Evolutionary conservation across 2,888 invertebrate species (phyloP).

Genomic region (Drosophila peninsularis): DNA sequence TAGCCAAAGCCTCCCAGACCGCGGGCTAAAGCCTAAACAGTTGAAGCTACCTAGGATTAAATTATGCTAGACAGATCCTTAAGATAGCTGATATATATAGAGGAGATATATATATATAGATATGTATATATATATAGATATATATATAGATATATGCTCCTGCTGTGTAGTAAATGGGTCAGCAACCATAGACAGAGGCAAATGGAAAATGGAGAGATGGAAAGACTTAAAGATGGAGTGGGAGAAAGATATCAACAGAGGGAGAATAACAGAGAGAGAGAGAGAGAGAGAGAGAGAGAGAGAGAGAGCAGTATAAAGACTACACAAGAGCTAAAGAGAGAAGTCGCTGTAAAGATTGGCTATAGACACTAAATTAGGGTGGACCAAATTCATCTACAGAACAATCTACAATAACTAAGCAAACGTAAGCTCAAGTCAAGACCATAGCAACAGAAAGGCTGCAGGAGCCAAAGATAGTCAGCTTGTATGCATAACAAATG

Average conservation of each 20-base stretch:
- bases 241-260: not conserved
- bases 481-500: not conserved
- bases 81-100: not conserved
- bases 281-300: not conserved
- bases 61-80: constrained; percentile 18
- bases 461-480: not conserved
- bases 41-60: constrained; percentile 15
- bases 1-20: constrained; percentile 28
- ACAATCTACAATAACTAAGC: not conserved
- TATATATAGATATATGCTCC: no score
- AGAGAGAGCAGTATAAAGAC: not conserved
- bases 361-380: not conserved
- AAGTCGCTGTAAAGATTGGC: not conserved
- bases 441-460: no score
- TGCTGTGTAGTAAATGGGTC: constrained; percentile 9
- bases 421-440: no score
- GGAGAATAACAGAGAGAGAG: not conserved
- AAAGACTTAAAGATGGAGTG: not conserved
- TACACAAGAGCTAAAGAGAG: not conserved
- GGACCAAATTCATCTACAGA: not conserved
- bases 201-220: no score
- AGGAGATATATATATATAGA: not conserved
- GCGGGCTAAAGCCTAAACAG: constrained; percentile 6
- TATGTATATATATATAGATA: no score
- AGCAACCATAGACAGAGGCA: no score